Base-by-base conservation (phyloP, 2,797 vertebrate species). In the Lagodon rhomboides region DNA sequence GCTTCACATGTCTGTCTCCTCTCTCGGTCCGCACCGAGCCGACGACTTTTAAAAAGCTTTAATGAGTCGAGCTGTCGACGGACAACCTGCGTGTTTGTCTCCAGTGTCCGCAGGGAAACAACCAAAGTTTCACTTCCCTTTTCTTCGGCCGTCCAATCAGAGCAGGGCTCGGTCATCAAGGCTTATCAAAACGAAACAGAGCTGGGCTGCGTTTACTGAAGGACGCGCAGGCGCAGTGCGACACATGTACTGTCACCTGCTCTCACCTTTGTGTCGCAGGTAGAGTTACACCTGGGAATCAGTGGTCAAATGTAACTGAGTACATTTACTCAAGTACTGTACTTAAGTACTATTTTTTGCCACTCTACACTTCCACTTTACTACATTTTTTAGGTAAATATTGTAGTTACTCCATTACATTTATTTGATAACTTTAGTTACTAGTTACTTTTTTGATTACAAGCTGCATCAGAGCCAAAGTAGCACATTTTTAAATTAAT, bases 71-170 rank as follows among this genome's bases (percentile, higher is more conserved):
- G 22, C 3, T 58, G 46, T 67, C 34, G 11, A 34, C 38, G 17
- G 50, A 65, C 20, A 25, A 22, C 4, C 25, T 43, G 56, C 7
- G 54, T n/a, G 34, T 10, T 38, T 34, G 4, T 22, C 38, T 23
- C 8, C 34, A 51, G 25, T 51, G 51, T 51, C 50, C 56, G 47
- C 75, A 51, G 8, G 3, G 53, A 43, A 38, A 50, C 4, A 71
- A 43, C 13, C 17, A 60, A 68, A 62, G n/a, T 43, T 76, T 83
- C 11, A 85, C 85, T 91, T 91, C 90, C 89, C 16, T 61, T 82
- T 68, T 75, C 68, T 6, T 0, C 34, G 10, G 25, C 59, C 55
- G 1, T 2, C 91, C 89, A 88, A 88, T 91, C 89, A 83, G 82
- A 1, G 5, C 9, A 38, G 38, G 38, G 38, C 18, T 38, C 50